Evolutionary conservation across 2,888 invertebrate genomes (phyloP), one percentile per base, ranked within the genome.

Genomic region (Limnephilus rhombicus): DNA sequence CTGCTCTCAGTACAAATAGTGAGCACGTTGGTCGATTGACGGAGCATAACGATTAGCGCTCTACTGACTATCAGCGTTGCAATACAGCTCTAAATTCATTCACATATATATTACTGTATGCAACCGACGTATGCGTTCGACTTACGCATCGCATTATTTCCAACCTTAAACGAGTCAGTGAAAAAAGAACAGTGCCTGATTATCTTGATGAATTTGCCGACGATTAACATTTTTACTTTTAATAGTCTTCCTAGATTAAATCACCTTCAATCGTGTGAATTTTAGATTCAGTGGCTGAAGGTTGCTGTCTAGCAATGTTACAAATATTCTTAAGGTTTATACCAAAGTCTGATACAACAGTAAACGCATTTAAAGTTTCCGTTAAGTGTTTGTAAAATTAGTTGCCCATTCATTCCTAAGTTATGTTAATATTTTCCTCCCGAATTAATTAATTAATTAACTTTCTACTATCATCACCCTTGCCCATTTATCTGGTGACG

Each of bases 301-400:
- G 24, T 11, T 83, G 83, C 34, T 37, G 15, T 37, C 18, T 37
- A 83, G 24, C 37, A 83, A 12, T 24, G 37, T 83, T 34, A 83
- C 83, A 83, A 12, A 34, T 83, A 34, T 83, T 87, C 49, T 87
- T 86, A 87, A 87, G 49, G 24, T 68, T 53, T 68, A 87, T 49
- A 49, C 87, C 87, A 87, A 87, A 87, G 87, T 87, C 87, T 87
- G 87, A 87, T 83, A 83, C 18, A 34, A 24, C 24, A 37, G 34
- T 83, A 37, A 83, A 68, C 9, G 83, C 83, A 83, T 83, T 82
- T 83, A 83, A 83, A 18, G 24, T 83, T 83, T 83, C 37, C n/a
- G 24, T 49, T 68, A 68, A 68, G n/a, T 24, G 24, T 68, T 68
- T 68, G 68, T 68, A 68, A 68, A 45, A 24, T 68, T 68, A 68